Evolutionary conservation across 2,113 vertebrate genomes (phyloP).

Genomic region (Heterotilapia buettikoferi): DNA sequence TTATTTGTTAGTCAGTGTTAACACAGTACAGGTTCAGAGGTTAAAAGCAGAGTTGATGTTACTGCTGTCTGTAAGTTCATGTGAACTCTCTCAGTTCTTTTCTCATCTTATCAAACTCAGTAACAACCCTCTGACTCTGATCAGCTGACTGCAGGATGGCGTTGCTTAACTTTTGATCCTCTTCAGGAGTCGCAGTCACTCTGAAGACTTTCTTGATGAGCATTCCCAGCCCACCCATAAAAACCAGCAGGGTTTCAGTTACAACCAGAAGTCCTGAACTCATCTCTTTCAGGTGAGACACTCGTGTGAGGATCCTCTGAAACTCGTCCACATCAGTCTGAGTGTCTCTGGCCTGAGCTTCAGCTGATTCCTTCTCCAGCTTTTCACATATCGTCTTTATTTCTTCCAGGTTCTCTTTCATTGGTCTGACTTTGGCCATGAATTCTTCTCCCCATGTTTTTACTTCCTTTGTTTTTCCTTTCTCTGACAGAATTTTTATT

Average conservation of each 20-base stretch:
- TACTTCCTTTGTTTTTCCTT: accelerated
- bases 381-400: background rate
- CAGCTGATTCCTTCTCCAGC: background rate
- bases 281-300: background rate
- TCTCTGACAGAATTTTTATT: accelerated
- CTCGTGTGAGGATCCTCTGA: background rate
- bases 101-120: background rate
- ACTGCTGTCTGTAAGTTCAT: background rate
- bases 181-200: background rate
- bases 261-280: background rate
- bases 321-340: background rate
- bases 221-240: accelerated
- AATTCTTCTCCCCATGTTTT: accelerated
- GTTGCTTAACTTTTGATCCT: background rate
- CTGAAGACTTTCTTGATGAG: background rate
- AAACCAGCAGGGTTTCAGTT: accelerated
- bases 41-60: background rate
- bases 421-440: accelerated
- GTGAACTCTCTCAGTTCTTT: background rate
- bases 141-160: background rate
- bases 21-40: too few relatives aligned
- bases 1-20: background rate
- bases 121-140: background rate
- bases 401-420: accelerated
- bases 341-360: background rate